Evolutionary conservation across 2,888 invertebrate genomes (phyloP).

Genomic region (Caenorhabditis sp.): DNA sequence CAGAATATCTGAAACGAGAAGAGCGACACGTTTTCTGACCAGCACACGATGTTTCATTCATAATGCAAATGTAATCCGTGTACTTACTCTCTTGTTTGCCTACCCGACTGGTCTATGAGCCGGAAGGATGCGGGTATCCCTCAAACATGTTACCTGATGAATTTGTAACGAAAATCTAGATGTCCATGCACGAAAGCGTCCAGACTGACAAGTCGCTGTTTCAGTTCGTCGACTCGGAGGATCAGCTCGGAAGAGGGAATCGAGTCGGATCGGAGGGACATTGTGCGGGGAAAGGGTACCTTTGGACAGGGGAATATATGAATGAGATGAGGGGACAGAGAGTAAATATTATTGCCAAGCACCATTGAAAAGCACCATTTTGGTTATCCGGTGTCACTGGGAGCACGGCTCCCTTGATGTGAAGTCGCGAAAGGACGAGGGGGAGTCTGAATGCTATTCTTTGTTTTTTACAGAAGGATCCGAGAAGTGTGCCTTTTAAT

Average conservation of each 20-base stretch:
- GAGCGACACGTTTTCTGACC: too few species aligned
- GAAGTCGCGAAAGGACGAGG: background rate
- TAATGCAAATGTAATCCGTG: background rate
- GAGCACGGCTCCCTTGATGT: background rate
- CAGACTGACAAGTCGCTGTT: slow-evolving; percentile 35
- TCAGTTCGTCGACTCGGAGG: slow-evolving; percentile 40
- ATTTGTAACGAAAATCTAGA: slow-evolving; percentile 51
- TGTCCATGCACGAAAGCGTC: slow-evolving; percentile 59
- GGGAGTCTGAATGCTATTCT: too few species aligned
- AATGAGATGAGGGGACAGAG: too few species aligned
- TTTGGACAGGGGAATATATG: background rate
- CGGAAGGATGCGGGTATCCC: background rate
- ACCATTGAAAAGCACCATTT: slow-evolving; percentile 2
- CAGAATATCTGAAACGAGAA: slow-evolving; percentile 59
- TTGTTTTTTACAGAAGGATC: too few species aligned
- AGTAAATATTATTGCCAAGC: slow-evolving; percentile 52
- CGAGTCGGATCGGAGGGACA: slow-evolving; percentile 38
- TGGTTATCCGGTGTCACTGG: slow-evolving; percentile 33
- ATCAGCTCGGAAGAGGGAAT: slow-evolving; percentile 28
- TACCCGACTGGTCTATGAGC: background rate
- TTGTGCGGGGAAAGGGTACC: background rate
- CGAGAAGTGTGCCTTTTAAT: background rate
- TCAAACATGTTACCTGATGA: slow-evolving; percentile 43
- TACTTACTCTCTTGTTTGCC: background rate
- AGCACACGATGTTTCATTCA: too few species aligned